Evolutionary conservation across 2,888 invertebrate species (phyloP).

Genomic region (Caenorhabditis afra): DNA sequence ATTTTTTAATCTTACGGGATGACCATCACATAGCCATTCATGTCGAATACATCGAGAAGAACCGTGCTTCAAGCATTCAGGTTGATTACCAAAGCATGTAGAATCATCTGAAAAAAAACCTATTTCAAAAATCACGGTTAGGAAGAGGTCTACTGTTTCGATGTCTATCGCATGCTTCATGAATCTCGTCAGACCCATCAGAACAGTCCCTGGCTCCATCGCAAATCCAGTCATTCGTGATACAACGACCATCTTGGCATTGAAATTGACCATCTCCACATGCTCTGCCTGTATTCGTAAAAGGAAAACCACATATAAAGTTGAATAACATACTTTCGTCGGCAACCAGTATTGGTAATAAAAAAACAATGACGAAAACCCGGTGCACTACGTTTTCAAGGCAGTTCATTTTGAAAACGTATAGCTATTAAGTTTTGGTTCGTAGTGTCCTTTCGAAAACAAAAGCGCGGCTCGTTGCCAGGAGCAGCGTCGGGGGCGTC

Average conservation of each 20-base stretch:
- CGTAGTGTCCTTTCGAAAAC: conserved; percentile 4
- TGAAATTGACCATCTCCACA: conserved; percentile 42
- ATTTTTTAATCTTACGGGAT: conserved; percentile 45
- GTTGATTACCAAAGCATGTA: conserved; percentile 63
- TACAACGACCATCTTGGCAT: conserved; percentile 58
- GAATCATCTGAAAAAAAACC: conserved; percentile 51
- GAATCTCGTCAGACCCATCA: conserved; percentile 59
- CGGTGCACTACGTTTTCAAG: conserved; percentile 11
- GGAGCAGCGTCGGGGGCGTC: no score
- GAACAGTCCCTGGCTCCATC: conserved; percentile 63
- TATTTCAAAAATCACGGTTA: neutral
- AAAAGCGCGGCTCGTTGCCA: conserved; percentile 35
- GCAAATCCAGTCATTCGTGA: conserved; percentile 61
- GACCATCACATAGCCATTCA: conserved; percentile 67
- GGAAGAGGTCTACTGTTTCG: conserved; percentile 44
- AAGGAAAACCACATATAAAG: no score
- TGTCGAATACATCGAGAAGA: conserved; percentile 61
- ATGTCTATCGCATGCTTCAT: conserved; percentile 59
- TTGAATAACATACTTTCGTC: no score
- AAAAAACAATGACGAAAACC: no score
- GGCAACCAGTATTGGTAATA: no score
- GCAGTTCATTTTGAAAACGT: neutral
- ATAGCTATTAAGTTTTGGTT: conserved; percentile 23
- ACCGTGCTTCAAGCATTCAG: conserved; percentile 62
- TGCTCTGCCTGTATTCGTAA: conserved; percentile 1